Evolutionary conservation across 2,113 vertebrate genomes (phyloP).

Genomic region (Acrocephalus arundinaceus): DNA sequence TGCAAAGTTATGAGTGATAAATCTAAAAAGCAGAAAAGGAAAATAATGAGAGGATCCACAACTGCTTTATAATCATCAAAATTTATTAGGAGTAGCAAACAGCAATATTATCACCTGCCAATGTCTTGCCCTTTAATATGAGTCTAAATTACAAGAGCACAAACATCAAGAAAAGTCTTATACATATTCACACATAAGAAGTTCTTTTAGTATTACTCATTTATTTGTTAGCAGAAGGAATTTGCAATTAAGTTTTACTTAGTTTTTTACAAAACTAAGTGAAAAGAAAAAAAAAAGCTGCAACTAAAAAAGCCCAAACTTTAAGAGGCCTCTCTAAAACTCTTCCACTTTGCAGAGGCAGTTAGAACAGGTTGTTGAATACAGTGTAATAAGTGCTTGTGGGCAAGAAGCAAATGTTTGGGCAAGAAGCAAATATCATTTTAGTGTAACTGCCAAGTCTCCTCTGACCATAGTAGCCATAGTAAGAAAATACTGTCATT

Average conservation of each 20-base stretch:
- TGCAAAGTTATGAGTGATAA: not conserved
- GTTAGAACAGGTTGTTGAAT: not conserved
- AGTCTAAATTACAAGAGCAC: not conserved
- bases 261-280: not conserved
- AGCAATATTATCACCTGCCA: not conserved
- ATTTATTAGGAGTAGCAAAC: not conserved
- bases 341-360: not conserved
- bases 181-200: not conserved
- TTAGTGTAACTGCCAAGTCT: not conserved
- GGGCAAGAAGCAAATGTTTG: not conserved
- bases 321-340: not conserved
- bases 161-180: not conserved
- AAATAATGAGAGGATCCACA: not conserved
- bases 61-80: not conserved
- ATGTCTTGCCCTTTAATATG: not conserved
- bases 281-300: not conserved
- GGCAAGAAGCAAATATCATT: not conserved
- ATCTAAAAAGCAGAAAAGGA: not conserved
- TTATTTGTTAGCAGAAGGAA: not conserved
- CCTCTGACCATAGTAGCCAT: not conserved
- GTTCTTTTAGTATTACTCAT: not conserved
- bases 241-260: not conserved
- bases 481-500: not conserved
- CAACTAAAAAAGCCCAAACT: not conserved
- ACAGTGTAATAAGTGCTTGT: not conserved